phyloP scores from a whole-genome alignment of 2,888 invertebrate genomes.

The Aphodius sticticus region DNA sequence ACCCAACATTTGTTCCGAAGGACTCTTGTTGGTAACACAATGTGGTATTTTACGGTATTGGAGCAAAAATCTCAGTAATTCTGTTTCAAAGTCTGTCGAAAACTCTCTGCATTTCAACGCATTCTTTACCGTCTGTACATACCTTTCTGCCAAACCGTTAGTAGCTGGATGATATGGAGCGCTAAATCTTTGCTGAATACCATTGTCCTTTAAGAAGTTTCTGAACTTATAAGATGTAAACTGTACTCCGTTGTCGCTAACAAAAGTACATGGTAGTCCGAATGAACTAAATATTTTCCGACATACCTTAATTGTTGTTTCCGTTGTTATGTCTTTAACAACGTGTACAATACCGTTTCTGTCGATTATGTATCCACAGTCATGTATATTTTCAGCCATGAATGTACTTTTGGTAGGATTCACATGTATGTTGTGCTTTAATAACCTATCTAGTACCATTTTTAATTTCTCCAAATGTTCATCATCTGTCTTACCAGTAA shows the following conservation, averaged over 20 bases:
- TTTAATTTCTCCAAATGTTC: slow-evolving; percentile 47
- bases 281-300: slow-evolving; percentile 42
- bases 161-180: slow-evolving; percentile 27
- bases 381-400: slow-evolving; percentile 46
- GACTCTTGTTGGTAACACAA: slow-evolving; percentile 40
- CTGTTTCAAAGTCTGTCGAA: slow-evolving; percentile 37
- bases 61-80: slow-evolving; percentile 29
- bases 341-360: slow-evolving; percentile 41
- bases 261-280: slow-evolving; percentile 44
- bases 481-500: slow-evolving; percentile 43
- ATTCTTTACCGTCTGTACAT: slow-evolving; percentile 11
- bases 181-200: slow-evolving; percentile 32
- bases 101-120: slow-evolving; percentile 26
- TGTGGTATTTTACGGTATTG: too few species aligned
- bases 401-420: slow-evolving; percentile 48
- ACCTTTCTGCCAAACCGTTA: slow-evolving; percentile 24
- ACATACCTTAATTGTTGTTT: slow-evolving; percentile 36
- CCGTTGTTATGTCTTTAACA: slow-evolving; percentile 39
- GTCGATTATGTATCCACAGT: slow-evolving; percentile 50
- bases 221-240: slow-evolving; percentile 44
- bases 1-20: slow-evolving; percentile 41
- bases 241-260: slow-evolving; percentile 46
- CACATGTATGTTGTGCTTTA: slow-evolving; percentile 45
- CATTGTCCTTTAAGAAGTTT: slow-evolving; percentile 34
- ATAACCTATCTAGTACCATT: slow-evolving; percentile 42